phyloP scores from a whole-genome alignment of 2,113 vertebrate species.

The Neofelis nebulosa region DNA sequence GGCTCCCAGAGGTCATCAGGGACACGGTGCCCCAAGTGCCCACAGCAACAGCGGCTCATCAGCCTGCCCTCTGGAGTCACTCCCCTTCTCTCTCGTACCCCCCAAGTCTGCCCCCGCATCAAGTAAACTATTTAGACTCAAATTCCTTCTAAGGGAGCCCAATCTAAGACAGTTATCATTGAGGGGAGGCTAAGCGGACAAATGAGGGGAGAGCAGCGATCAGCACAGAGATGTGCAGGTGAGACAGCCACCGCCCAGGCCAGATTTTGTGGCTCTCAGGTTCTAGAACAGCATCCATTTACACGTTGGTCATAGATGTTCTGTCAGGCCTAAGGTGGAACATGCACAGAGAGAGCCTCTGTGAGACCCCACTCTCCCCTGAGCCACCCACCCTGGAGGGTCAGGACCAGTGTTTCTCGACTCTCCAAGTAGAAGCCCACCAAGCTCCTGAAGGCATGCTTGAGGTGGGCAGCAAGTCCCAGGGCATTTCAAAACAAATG shows the following conservation, averaged over 20 bases:
- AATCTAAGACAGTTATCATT: not conserved
- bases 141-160: not conserved
- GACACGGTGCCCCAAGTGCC: not conserved
- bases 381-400: not conserved
- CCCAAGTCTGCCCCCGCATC: no score
- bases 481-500: not conserved
- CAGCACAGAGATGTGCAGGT: not conserved
- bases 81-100: not conserved
- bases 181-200: no score
- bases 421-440: not conserved
- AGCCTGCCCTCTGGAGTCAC: not conserved
- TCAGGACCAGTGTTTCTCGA: not conserved
- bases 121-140: not conserved
- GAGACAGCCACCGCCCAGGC: not conserved
- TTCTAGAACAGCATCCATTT: not conserved
- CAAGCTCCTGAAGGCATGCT: not conserved
- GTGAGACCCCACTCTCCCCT: not conserved
- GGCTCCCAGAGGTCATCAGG: not conserved
- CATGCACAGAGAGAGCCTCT: not conserved
- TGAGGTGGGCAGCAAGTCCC: not conserved
- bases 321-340: rapidly evolving
- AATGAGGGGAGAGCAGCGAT: not conserved
- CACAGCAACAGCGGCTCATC: not conserved
- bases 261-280: not conserved
- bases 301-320: not conserved